Percentiles rank a stretch among this genome's conserved stretches.
These are phyloP conservation scores for Galagoides demidoff DNA, from an alignment of 2,797 vertebrate genomes.

Conservation along the genomic window DNA sequence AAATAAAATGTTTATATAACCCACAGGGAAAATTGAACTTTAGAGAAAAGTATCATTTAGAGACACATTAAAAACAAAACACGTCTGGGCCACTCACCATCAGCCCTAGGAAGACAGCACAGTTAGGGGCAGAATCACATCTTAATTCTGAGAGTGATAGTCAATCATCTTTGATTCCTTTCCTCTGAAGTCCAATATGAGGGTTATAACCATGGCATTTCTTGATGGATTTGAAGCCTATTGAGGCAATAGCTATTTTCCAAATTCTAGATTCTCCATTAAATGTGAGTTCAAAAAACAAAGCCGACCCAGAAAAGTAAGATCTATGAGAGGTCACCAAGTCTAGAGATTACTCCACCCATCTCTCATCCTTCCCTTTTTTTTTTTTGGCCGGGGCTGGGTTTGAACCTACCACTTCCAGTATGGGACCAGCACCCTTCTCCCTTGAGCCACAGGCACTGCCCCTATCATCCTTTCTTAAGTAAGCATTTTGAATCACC, in stretches of 20 bases:
- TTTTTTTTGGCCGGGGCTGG: too few species aligned
- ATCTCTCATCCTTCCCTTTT: not conserved
- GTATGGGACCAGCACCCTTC: too few species aligned
- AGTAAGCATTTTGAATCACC: not conserved
- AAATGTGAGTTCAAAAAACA: slow-evolving; percentile 46
- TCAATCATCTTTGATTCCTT: not conserved
- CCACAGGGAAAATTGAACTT: not conserved
- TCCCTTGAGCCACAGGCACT: too few species aligned
- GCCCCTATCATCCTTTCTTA: not conserved
- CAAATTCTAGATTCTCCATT: slow-evolving; percentile 6
- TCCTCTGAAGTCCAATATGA: not conserved
- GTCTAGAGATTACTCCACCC: not conserved
- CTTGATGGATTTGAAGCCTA: not conserved
- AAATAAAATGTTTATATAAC: not conserved
- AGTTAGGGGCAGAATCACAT: not conserved
- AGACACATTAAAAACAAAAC: not conserved
- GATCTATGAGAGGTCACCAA: not conserved
- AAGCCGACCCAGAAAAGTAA: not conserved
- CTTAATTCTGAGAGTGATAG: not conserved
- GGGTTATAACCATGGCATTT: not conserved
- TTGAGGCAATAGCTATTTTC: not conserved
- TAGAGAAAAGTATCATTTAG: slow-evolving; percentile 27
- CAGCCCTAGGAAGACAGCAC: not conserved
- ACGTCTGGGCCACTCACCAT: not conserved
- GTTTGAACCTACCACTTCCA: too few species aligned